phyloP scores from a whole-genome alignment of 2,888 invertebrate genomes.

The Sphaerophoria taeniata region DNA sequence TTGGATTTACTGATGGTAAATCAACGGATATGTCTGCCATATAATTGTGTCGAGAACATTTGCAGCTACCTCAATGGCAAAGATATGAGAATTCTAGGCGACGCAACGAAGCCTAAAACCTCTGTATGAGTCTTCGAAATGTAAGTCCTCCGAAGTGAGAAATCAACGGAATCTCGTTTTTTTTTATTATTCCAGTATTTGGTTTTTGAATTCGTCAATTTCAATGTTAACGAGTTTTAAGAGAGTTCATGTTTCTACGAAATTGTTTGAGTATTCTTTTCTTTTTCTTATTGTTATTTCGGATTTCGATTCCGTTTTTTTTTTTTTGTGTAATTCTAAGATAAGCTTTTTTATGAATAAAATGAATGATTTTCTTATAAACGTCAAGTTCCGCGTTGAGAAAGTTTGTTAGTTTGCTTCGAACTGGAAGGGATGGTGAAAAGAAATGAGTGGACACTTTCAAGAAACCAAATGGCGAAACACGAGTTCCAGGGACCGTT shows the following conservation, averaged over 20 bases:
- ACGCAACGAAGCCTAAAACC: neutral
- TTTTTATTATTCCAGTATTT: neutral
- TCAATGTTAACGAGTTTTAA: slow-evolving; percentile 28
- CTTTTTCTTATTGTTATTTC: neutral
- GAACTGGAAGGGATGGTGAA: too few relatives aligned
- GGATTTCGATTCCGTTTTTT: neutral
- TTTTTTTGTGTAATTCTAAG: neutral
- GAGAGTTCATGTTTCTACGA: neutral
- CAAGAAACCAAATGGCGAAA: too few relatives aligned
- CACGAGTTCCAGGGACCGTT: too few relatives aligned
- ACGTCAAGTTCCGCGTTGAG: too few relatives aligned
- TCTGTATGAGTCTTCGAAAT: neutral
- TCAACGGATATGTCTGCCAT: neutral
- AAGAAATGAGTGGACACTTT: too few relatives aligned
- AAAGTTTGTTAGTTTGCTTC: too few relatives aligned
- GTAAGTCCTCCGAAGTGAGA: neutral
- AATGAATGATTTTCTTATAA: too few relatives aligned
- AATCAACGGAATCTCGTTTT: neutral
- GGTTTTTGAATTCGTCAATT: neutral
- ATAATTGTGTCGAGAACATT: slow-evolving; percentile 22
- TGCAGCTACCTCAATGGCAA: slow-evolving; percentile 28
- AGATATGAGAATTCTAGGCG: slow-evolving; percentile 1
- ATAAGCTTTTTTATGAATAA: neutral
- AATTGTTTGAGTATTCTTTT: neutral
- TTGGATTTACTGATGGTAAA: slow-evolving; percentile 13